phyloP scores from a whole-genome alignment of 2,113 vertebrate species.

The Rhinoderma darwinii region DNA sequence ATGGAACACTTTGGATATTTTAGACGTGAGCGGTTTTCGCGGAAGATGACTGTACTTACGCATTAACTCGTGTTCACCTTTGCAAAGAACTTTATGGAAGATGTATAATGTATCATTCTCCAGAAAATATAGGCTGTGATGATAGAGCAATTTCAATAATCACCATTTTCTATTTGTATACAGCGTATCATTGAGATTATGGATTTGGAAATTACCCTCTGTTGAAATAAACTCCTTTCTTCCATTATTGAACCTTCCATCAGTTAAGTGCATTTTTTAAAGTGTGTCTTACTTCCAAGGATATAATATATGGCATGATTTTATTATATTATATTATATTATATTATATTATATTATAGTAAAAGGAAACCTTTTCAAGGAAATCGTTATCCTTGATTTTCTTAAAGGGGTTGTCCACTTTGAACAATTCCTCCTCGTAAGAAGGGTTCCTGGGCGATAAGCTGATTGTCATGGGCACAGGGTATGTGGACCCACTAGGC shows the following conservation, averaged over 20 bases:
- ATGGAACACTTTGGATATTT: slow-evolving; percentile 2
- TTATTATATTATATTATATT: too few species aligned
- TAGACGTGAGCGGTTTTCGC: background rate
- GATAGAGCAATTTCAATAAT: slow-evolving; percentile 12
- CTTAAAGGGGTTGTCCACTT: background rate
- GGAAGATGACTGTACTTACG: background rate
- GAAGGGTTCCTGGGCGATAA: too few species aligned
- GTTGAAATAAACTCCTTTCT: slow-evolving; percentile 31
- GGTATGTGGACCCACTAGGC: too few species aligned
- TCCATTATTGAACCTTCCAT: slow-evolving; percentile 2
- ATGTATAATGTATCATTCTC: slow-evolving; percentile 23
- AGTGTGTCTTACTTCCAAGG: background rate
- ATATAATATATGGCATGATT: background rate
- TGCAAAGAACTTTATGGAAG: background rate
- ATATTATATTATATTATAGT: background rate
- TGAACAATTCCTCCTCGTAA: background rate
- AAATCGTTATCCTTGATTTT: background rate
- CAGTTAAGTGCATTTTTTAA: slow-evolving; percentile 12
- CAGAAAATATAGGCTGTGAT: slow-evolving; percentile 36
- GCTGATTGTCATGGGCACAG: too few species aligned
- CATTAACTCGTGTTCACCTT: background rate
- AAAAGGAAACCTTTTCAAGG: background rate
- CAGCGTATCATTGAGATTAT: slow-evolving; percentile 19
- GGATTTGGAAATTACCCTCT: slow-evolving; percentile 33
- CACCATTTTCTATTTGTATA: slow-evolving; percentile 37